Percentiles rank a stretch among this genome's conserved stretches.
These are phyloP conservation scores for Mamestra configurata DNA, from an alignment of 1,140 invertebrate species.

Conservation along the genomic window DNA sequence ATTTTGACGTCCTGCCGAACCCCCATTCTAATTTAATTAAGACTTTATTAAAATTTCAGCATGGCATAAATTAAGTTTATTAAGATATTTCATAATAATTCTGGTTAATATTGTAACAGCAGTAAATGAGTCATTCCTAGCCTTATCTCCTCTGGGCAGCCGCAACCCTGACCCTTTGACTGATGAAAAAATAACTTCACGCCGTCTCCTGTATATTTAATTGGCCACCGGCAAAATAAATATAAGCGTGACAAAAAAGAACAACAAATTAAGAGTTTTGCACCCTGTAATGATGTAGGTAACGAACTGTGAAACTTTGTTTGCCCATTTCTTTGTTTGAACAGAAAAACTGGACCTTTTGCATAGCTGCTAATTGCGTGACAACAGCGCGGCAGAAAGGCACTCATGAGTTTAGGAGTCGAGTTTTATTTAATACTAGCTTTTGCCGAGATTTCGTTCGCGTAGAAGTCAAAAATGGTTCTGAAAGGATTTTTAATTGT, in stretches of 20 bases:
- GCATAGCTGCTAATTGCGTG: constrained; percentile 28
- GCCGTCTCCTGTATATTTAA: constrained; percentile 42
- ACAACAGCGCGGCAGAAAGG: constrained; percentile 21
- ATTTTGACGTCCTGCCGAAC: constrained; percentile 38
- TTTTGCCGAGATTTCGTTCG: too few species aligned
- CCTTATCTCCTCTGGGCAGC: constrained; percentile 27
- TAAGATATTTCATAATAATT: constrained; percentile 44
- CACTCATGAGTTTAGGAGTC: constrained; percentile 34
- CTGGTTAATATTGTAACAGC: constrained; percentile 39
- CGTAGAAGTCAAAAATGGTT: too few species aligned
- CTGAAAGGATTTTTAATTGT: too few species aligned
- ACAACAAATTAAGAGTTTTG: constrained; percentile 46
- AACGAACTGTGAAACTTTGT: constrained; percentile 44
- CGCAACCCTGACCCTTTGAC: constrained; percentile 35
- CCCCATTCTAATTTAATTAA: constrained; percentile 39
- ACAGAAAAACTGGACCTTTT: constrained; percentile 31
- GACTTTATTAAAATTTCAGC: constrained; percentile 48
- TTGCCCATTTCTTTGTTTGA: constrained; percentile 41
- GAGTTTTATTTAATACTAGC: too few species aligned
- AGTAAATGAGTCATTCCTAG: constrained; percentile 11
- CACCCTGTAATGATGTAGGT: constrained; percentile 42
- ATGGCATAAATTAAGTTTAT: constrained; percentile 38
- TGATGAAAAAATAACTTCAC: constrained; percentile 42
- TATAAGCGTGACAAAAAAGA: constrained; percentile 38
- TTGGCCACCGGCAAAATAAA: constrained; percentile 35